phyloP scores from a whole-genome alignment of 2,888 invertebrate species.

The Idaea biselata region DNA sequence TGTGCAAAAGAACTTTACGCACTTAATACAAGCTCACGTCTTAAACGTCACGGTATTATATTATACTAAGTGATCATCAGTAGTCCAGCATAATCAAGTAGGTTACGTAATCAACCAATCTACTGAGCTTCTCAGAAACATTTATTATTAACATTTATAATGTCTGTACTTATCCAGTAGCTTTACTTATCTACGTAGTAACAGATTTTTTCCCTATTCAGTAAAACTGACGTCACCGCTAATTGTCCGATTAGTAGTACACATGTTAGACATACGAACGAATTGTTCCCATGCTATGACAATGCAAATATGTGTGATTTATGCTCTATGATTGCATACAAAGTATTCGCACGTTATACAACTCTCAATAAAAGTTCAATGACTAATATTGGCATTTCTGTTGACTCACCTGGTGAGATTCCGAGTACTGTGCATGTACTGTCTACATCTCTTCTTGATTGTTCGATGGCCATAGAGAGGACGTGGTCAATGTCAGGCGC shows the following conservation, averaged over 20 bases:
- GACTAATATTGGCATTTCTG: conserved; percentile 29
- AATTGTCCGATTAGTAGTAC: conserved; percentile 39
- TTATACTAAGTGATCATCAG: conserved; percentile 43
- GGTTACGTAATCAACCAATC: conserved; percentile 66
- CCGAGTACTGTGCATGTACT: conserved; percentile 91
- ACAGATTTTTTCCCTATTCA: conserved; percentile 52
- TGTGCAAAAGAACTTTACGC: background rate
- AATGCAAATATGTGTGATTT: conserved; percentile 32
- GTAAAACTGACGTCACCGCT: conserved; percentile 62
- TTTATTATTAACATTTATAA: conserved; percentile 52
- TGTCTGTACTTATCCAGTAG: conserved; percentile 52
- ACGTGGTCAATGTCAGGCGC: conserved; percentile 91
- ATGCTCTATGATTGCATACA: conserved; percentile 25
- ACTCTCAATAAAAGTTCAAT: conserved; percentile 22
- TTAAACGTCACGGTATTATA: conserved; percentile 30
- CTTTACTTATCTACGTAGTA: conserved; percentile 53
- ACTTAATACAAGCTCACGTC: background rate
- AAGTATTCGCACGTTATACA: conserved; percentile 31
- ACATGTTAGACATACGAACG: conserved; percentile 35
- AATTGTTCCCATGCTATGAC: conserved; percentile 44
- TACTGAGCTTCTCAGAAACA: conserved; percentile 58
- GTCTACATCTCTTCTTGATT: conserved; percentile 91
- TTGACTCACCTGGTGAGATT: conserved; percentile 91
- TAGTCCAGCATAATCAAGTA: conserved; percentile 43
- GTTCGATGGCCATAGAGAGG: conserved; percentile 91